phyloP scores from a whole-genome alignment of 2,797 vertebrate species.

The Gymnoscopelus braueri region DNA sequence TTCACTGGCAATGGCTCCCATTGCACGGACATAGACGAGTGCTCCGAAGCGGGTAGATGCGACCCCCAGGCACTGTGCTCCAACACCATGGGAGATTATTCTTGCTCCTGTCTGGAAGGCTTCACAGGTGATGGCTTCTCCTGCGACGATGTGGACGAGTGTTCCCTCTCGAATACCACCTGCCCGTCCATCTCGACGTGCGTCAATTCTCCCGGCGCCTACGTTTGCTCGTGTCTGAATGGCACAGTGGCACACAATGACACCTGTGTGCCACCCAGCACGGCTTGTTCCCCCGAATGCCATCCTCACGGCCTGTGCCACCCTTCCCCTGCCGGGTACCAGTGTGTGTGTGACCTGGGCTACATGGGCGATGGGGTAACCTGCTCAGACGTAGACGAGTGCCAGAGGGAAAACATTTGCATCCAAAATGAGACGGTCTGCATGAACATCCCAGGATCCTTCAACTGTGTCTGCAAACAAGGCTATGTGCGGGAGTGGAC shows the following conservation, averaged over 20 bases:
- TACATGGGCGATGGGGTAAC: slow-evolving; percentile 76
- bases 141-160: slow-evolving; percentile 84
- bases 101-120: slow-evolving; percentile 78
- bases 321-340: slow-evolving; percentile 70
- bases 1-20: slow-evolving; percentile 78
- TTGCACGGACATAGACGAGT: slow-evolving; percentile 84
- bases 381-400: slow-evolving; percentile 85
- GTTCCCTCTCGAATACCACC: slow-evolving; percentile 57
- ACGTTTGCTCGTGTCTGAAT: slow-evolving; percentile 86
- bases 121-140: slow-evolving; percentile 81
- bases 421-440: slow-evolving; percentile 78
- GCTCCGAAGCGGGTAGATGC: slow-evolving; percentile 62
- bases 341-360: slow-evolving; percentile 85
- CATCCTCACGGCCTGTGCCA: slow-evolving; percentile 81
- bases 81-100: slow-evolving; percentile 76
- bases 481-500: slow-evolving; percentile 76
- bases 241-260: slow-evolving; percentile 77
- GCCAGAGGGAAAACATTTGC: slow-evolving; percentile 76
- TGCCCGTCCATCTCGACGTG: slow-evolving; percentile 78
- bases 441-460: slow-evolving; percentile 81
- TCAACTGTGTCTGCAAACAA: slow-evolving; percentile 79
- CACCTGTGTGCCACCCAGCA: slow-evolving; percentile 72
- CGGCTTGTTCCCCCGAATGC: slow-evolving; percentile 76
- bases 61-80: slow-evolving; percentile 73
- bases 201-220: slow-evolving; percentile 82